phyloP scores from a whole-genome alignment of 2,888 invertebrate species.

The Sinelater perroti region DNA sequence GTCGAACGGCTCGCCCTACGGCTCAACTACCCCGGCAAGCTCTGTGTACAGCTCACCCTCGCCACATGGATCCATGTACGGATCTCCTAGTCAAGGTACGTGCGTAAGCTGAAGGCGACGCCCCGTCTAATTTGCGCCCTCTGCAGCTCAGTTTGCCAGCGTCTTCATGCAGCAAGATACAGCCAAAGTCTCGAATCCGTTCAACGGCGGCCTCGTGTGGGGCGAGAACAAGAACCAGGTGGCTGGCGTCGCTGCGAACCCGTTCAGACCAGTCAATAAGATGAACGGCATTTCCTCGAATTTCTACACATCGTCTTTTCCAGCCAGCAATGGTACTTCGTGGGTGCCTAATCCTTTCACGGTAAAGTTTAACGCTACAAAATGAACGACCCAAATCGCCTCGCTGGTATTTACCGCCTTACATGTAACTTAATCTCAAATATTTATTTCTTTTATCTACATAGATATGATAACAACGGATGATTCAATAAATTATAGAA shows the following conservation, averaged over 20 bases:
- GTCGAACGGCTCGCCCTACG: conserved; percentile 57
- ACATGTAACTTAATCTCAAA: too few species aligned
- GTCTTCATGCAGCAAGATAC: conserved; percentile 51
- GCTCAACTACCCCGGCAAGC: conserved; percentile 55
- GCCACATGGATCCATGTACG: conserved; percentile 58
- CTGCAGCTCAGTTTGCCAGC: conserved; percentile 56
- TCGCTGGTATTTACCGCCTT: too few species aligned
- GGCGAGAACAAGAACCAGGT: conserved; percentile 16
- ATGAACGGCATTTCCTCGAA: conserved; percentile 36
- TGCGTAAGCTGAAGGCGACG: not conserved
- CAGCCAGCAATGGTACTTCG: conserved; percentile 39
- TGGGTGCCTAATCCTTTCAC: conserved; percentile 56
- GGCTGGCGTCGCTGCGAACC: conserved; percentile 47
- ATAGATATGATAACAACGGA: not conserved
- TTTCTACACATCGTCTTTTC: conserved; percentile 24
- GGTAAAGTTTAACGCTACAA: conserved; percentile 50
- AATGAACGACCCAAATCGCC: too few species aligned
- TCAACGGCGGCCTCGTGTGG: conserved; percentile 30
- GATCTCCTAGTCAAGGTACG: conserved; percentile 61
- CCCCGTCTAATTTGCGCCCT: too few species aligned
- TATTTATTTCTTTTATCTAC: too few species aligned
- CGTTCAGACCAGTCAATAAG: conserved; percentile 49
- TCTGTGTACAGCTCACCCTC: conserved; percentile 59
- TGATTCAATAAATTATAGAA: too few species aligned
- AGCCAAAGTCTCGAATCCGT: conserved; percentile 46